A percentile compares a stretch with the other conserved stretches of the same genome.
phyloP scores from a whole-genome alignment of 2,113 vertebrate genomes.

The Neolamprologus tretocephalus region DNA sequence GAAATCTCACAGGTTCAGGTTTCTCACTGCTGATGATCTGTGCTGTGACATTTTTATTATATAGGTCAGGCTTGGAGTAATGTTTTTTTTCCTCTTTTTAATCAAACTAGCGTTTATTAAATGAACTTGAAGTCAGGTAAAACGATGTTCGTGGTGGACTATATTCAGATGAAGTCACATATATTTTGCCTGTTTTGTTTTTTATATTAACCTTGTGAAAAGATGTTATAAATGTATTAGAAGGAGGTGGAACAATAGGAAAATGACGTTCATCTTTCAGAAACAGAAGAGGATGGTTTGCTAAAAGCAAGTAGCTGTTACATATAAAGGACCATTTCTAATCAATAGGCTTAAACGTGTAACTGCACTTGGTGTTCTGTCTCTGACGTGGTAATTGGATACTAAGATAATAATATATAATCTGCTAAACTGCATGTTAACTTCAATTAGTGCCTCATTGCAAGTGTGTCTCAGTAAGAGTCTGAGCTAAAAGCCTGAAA shows the following conservation, averaged over 20 bases:
- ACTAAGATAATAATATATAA: neutral
- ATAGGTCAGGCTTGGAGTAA: neutral
- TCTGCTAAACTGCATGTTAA: neutral
- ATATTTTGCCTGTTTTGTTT: neutral
- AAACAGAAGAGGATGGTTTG: neutral
- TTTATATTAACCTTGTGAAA: neutral
- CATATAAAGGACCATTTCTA: neutral
- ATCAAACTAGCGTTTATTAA: neutral
- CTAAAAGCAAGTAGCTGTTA: neutral
- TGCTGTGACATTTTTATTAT: neutral
- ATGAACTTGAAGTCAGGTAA: neutral
- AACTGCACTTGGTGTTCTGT: neutral
- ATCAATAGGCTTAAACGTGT: neutral
- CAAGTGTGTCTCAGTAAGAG: neutral
- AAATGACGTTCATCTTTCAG: neutral
- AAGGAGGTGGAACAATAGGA: neutral
- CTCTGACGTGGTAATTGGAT: neutral
- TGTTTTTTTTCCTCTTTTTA: neutral
- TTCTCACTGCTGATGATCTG: neutral
- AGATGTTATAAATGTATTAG: rapidly evolving
- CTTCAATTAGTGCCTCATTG: neutral
- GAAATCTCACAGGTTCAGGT: neutral
- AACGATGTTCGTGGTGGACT: neutral
- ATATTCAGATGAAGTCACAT: neutral
- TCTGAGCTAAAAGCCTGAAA: neutral